Evolutionary conservation across 2,113 vertebrate genomes (phyloP).

Genomic region (Pardalotus punctatus): DNA sequence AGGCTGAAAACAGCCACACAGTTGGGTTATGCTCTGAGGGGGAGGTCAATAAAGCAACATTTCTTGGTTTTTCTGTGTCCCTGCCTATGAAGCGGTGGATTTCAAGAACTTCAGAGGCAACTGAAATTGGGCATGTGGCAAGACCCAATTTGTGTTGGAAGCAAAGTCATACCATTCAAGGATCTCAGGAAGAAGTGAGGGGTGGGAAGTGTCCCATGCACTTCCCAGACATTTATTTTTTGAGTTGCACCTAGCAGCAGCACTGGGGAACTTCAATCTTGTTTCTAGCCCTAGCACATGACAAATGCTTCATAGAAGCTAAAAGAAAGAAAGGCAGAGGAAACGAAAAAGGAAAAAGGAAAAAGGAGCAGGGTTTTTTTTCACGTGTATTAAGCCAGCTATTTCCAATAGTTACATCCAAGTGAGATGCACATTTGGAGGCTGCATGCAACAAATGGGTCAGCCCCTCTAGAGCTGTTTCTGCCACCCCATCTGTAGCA

Average conservation of each 20-base stretch:
- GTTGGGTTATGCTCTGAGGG: neutral
- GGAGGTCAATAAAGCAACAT: neutral
- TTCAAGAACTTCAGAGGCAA: neutral
- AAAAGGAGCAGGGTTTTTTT: neutral
- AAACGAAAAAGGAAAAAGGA: neutral
- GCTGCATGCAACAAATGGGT: neutral
- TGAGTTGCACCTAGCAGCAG: neutral
- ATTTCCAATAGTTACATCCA: neutral
- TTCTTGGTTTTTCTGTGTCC: neutral
- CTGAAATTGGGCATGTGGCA: neutral
- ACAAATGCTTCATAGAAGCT: neutral
- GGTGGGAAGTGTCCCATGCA: neutral
- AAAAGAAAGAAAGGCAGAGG: neutral
- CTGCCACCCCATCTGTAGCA: neutral
- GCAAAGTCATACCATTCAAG: neutral
- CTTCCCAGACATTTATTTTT: neutral
- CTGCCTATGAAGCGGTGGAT: neutral
- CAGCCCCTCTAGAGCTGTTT: neutral
- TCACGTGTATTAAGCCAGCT: neutral
- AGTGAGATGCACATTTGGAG: neutral
- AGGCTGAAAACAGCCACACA: neutral
- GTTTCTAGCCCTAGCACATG: neutral
- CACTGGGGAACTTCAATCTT: neutral
- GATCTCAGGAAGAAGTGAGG: neutral
- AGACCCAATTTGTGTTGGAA: neutral